Evolutionary conservation across 2,888 invertebrate species (phyloP).

Genomic region (Synanthedon myopaeformis): DNA sequence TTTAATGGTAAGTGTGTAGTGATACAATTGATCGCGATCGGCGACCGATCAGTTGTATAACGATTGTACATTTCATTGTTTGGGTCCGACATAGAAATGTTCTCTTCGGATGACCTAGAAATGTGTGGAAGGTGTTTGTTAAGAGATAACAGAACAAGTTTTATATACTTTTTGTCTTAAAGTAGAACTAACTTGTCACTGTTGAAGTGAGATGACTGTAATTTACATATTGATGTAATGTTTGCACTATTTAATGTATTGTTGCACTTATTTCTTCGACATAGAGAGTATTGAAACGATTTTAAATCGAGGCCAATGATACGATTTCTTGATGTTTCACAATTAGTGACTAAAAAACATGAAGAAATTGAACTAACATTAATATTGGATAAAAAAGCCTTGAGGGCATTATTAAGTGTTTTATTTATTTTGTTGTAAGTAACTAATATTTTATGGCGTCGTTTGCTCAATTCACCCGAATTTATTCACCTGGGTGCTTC

Average conservation of each 20-base stretch:
- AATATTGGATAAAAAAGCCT: constrained; percentile 46
- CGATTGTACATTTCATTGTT: constrained; percentile 66
- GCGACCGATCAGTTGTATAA: constrained; percentile 34
- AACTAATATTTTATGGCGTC: constrained; percentile 41
- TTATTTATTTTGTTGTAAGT: constrained; percentile 67
- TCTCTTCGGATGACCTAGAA: neutral
- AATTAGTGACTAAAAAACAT: constrained; percentile 42
- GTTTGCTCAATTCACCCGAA: too few species aligned
- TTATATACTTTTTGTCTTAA: constrained; percentile 12
- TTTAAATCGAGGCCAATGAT: constrained; percentile 65
- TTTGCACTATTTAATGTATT: neutral
- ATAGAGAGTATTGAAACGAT: constrained; percentile 21
- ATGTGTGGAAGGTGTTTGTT: neutral
- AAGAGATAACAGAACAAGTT: constrained; percentile 5
- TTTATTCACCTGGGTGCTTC: too few species aligned
- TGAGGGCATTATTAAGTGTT: constrained; percentile 56
- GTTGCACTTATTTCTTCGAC: neutral
- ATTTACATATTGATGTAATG: neutral
- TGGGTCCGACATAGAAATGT: constrained; percentile 36
- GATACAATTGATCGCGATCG: constrained; percentile 36
- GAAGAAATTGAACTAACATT: constrained; percentile 44
- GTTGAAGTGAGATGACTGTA: neutral
- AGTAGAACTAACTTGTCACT: constrained; percentile 5
- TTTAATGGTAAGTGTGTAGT: constrained; percentile 22
- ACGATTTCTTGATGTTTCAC: constrained; percentile 59